These are phyloP conservation scores for Xenentodon cancila DNA, from an alignment of 2,797 vertebrate species.

Conservation along the genomic window DNA sequence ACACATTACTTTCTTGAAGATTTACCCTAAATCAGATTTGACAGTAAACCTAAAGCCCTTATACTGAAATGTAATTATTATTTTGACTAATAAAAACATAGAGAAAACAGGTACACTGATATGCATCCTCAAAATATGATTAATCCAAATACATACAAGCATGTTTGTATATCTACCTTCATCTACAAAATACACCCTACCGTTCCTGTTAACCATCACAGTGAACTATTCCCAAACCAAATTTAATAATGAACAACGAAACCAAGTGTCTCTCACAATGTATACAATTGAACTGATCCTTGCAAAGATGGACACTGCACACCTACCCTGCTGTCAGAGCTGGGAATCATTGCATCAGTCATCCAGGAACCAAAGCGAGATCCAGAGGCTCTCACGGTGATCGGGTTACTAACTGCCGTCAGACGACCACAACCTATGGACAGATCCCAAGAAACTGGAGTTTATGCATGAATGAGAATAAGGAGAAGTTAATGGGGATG, in stretches of 20 bases:
- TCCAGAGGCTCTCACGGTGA: conserved; percentile 92
- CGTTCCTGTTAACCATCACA: neutral
- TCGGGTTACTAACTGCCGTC: conserved; percentile 90
- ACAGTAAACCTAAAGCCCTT: neutral
- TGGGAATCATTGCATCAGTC: conserved; percentile 94
- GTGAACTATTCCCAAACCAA: neutral
- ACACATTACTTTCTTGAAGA: neutral
- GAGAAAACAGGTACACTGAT: too few relatives aligned
- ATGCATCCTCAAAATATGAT: too few relatives aligned
- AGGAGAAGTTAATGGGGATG: neutral
- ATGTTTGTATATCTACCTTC: too few relatives aligned
- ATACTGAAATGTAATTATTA: too few relatives aligned
- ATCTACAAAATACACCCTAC: neutral
- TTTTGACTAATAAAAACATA: too few relatives aligned
- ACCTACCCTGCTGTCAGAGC: conserved; percentile 90
- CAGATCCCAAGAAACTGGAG: neutral
- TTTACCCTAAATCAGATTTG: neutral
- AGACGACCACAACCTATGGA: conserved; percentile 90
- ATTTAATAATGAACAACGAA: neutral
- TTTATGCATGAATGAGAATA: too few relatives aligned
- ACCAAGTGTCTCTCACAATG: neutral
- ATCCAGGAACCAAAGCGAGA: conserved; percentile 97
- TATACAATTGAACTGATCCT: neutral
- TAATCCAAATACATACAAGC: too few relatives aligned
- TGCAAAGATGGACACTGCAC: neutral